Conservation (phyloP, 2,888 invertebrate species). For the Nomada fabriciana region DNA sequence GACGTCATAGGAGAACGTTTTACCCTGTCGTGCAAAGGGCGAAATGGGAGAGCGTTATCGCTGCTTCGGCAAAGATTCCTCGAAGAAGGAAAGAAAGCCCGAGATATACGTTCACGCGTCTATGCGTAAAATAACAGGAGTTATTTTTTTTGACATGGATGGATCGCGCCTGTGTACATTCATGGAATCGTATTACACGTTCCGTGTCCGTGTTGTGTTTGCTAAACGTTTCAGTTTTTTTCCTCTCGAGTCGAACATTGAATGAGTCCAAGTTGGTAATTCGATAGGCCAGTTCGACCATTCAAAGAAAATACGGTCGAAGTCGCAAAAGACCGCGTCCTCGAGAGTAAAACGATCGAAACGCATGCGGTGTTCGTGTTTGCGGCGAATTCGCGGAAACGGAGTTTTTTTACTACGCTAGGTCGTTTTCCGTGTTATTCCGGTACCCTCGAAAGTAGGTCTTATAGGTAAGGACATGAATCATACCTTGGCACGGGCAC, state of each 20-base stretch:
- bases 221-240: background rate
- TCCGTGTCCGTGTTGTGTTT: background rate
- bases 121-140: conserved; percentile 48
- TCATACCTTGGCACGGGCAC: conserved; percentile 52
- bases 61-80: conserved; percentile 38
- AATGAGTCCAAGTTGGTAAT: background rate
- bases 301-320: conserved; percentile 2
- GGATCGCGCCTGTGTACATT: background rate
- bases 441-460: conserved; percentile 35
- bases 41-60: conserved; percentile 30
- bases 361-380: background rate
- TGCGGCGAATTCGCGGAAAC: background rate
- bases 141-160: conserved; percentile 40
- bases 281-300: background rate
- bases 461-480: conserved; percentile 42
- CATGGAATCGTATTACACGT: background rate
- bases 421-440: conserved; percentile 15
- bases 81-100: conserved; percentile 24
- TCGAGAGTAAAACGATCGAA: conserved; percentile 4
- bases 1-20: conserved; percentile 38
- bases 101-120: background rate
- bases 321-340: background rate
- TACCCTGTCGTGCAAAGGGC: conserved; percentile 10
- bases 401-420: background rate
- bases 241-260: background rate